Base-by-base conservation (phyloP, 2,113 vertebrate species). In the Symphodus melops region DNA sequence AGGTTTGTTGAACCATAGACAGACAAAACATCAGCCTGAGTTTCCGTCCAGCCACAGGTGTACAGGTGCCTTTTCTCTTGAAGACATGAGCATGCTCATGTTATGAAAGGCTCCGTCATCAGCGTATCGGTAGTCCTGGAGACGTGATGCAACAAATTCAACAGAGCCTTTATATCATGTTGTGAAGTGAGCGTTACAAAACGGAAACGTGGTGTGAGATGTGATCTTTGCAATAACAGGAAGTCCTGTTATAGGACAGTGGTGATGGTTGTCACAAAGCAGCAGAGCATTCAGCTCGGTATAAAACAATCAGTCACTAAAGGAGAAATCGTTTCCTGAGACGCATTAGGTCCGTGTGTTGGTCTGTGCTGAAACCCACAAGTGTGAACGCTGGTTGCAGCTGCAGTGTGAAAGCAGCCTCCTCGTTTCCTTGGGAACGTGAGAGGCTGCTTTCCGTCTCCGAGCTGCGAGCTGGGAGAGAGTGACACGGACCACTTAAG, bases 371-470 rank as follows among this genome's bases (percentile, higher is more conserved):
- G 54, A 77, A 67, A 63, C 68, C 17, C 39, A 72, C 48, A 11
- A 46, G 46, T 48, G 62, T 61, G n/a, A 23, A 25, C 23, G 3
- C 49, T 73, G 52, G 25, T 37, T 53, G 33, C 52, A 65, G 77
- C 70, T 68, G 68, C 75, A 61, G 78, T 48, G 64, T 76, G 72
- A 77, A 72, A 69, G 42, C 5, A 3, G 68, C 36, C 58, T 66
- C 7, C 65, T 60, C 9, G 90, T 92, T 91, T 84, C 90, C 90
- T 65, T 90, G 92, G 90, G 64, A 91, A 93, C 90, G 11, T 13
- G 79, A 57, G 69, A 68, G 68, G 20, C 68, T 75, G 53, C 67
- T 64, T 60, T 79, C 63, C 36, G 56, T 85, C 58, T 61, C 65
- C 1, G 46, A 23, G 72, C 75, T 23, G 66, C 19, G 74, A 16